Conservation (phyloP, 2,888 invertebrate species). For the Crioceris asparagi region DNA sequence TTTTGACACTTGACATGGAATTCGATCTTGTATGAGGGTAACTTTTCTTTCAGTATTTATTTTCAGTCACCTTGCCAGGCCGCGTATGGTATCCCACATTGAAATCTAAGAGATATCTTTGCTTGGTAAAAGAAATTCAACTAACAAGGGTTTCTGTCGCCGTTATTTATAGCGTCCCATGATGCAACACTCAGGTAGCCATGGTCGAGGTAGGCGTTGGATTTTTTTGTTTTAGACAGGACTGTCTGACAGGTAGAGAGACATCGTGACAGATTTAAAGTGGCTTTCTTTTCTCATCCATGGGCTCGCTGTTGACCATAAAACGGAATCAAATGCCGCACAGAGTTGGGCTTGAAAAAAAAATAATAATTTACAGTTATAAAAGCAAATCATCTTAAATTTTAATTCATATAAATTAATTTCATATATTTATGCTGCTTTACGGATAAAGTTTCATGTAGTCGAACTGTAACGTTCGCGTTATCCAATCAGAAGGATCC, state of each 20-base stretch:
- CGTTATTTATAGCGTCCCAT: constrained; percentile 37
- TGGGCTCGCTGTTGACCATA: constrained; percentile 6
- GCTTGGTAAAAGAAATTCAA: too few relatives aligned
- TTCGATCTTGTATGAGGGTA: constrained; percentile 32
- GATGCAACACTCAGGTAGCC: constrained; percentile 40
- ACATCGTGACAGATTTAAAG: constrained; percentile 35
- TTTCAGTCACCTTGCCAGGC: constrained; percentile 9
- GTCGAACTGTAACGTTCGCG: neutral
- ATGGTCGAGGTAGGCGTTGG: constrained; percentile 37
- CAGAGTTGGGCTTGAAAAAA: too few relatives aligned
- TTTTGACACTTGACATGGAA: constrained; percentile 34
- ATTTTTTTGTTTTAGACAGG: constrained; percentile 34
- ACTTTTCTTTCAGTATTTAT: constrained; percentile 25
- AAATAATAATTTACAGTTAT: too few relatives aligned
- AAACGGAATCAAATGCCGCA: neutral
- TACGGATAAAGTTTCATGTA: neutral
- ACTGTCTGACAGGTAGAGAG: constrained; percentile 32
- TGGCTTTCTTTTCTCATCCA: constrained; percentile 6
- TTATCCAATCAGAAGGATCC: too few relatives aligned
- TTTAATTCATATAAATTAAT: neutral
- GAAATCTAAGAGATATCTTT: too few relatives aligned
- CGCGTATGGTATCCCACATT: too few relatives aligned
- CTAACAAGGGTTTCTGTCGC: constrained; percentile 40
- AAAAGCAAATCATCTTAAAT: neutral
- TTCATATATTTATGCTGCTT: neutral